A percentile compares a stretch with the other conserved stretches of the same genome.
These are phyloP conservation scores for Hippocampus comes DNA, from an alignment of 2,113 vertebrate species.

Conservation along the genomic window DNA sequence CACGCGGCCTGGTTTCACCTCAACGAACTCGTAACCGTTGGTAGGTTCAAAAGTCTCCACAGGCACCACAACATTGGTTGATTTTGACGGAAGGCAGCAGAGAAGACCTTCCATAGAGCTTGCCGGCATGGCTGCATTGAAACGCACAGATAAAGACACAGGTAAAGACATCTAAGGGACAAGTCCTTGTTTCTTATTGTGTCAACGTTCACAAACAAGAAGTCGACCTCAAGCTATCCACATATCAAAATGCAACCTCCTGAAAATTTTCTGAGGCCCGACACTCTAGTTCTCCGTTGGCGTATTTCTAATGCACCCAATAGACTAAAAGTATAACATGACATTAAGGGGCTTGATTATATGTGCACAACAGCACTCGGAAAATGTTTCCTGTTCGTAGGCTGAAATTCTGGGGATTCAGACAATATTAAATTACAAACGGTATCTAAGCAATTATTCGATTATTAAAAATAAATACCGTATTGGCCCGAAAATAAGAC, in stretches of 20 bases:
- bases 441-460: no score
- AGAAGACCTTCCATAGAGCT: constrained; percentile 82
- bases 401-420: no score
- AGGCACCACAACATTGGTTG: constrained; percentile 79
- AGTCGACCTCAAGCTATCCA: background rate
- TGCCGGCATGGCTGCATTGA: constrained; percentile 79
- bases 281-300: background rate
- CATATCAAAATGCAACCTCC: background rate
- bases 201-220: background rate
- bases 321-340: background rate
- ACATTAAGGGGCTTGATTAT: no score
- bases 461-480: no score
- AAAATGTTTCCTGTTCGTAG: no score
- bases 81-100: constrained; percentile 86
- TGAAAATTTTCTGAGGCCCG: background rate
- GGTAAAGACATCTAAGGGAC: background rate
- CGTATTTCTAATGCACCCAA: background rate
- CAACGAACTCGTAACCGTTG: constrained; percentile 89
- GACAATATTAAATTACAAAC: no score
- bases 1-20: constrained; percentile 90
- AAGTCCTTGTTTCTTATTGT: background rate
- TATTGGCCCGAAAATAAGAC: no score
- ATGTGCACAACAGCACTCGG: no score
- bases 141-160: constrained; percentile 15
- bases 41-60: constrained; percentile 78